Evolutionary conservation across 2,888 invertebrate genomes (phyloP).

Genomic region (Tetanocera ferruginea): DNA sequence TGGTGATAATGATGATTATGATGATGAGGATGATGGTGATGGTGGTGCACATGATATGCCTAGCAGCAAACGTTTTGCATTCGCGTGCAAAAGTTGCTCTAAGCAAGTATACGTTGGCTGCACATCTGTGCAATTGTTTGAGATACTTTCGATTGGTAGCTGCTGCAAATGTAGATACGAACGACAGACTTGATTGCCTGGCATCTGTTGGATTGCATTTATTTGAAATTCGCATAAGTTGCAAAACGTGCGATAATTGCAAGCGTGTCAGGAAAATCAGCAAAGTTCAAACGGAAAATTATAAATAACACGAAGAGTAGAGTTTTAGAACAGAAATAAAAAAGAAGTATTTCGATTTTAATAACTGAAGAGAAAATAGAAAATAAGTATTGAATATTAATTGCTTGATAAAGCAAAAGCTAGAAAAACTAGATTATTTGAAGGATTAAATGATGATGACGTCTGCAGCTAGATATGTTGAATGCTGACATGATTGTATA

Average conservation of each 20-base stretch:
- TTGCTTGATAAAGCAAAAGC: no score
- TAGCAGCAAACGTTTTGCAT: conserved; percentile 11
- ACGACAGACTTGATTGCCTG: neutral
- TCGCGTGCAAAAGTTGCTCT: conserved; percentile 21
- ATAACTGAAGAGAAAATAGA: no score
- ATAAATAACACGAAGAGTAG: neutral
- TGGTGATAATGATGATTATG: neutral
- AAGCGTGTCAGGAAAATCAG: neutral
- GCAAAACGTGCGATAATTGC: conserved; percentile 8
- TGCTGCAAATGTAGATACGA: neutral
- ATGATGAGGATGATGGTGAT: neutral
- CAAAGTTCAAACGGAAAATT: conserved; percentile 22
- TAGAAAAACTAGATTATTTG: no score
- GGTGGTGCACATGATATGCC: neutral
- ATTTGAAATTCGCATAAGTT: conserved; percentile 1
- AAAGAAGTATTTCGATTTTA: no score
- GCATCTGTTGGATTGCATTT: neutral
- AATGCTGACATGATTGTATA: no score
- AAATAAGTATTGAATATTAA: no score
- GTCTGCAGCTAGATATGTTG: no score
- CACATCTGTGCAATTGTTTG: conserved; percentile 1
- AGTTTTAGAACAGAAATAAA: no score
- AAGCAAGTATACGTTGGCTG: conserved; percentile 5
- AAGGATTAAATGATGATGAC: no score
- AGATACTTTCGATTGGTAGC: conserved; percentile 9